A percentile compares a stretch with the other conserved stretches of the same genome.
These are phyloP conservation scores for Cryptus viduatorius DNA, from an alignment of 2,888 invertebrate genomes.

Conservation along the genomic window DNA sequence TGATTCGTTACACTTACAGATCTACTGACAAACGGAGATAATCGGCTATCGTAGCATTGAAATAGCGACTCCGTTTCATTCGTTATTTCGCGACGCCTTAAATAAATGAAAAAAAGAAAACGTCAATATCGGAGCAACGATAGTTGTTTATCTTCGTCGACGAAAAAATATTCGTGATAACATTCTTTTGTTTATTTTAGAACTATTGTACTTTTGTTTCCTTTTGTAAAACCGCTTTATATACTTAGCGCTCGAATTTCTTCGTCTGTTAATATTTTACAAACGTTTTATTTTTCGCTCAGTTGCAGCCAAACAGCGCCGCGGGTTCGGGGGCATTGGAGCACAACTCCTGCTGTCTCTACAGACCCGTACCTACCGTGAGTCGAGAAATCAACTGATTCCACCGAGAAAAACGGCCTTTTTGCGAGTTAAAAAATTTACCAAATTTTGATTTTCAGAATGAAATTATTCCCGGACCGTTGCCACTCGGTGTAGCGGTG, in stretches of 20 bases:
- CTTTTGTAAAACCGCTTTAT: slow-evolving; percentile 33
- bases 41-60: neutral
- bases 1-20: neutral
- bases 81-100: too few species aligned
- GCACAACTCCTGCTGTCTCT: slow-evolving; percentile 97
- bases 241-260: slow-evolving; percentile 39
- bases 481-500: slow-evolving; percentile 97
- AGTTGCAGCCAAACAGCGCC: slow-evolving; percentile 97
- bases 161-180: slow-evolving; percentile 13
- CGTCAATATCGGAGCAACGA: too few species aligned
- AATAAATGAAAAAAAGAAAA: too few species aligned
- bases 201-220: slow-evolving; percentile 19
- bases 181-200: slow-evolving; percentile 42
- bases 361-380: slow-evolving; percentile 89
- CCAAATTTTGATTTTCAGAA: slow-evolving; percentile 82
- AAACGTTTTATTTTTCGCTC: slow-evolving; percentile 75
- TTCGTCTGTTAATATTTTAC: slow-evolving; percentile 38
- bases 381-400: slow-evolving; percentile 67
- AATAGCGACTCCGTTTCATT: too few species aligned
- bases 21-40: neutral
- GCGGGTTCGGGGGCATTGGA: slow-evolving; percentile 98
- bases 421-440: neutral
- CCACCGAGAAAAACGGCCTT: neutral
- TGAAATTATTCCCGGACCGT: slow-evolving; percentile 90
- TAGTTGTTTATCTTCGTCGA: too few species aligned